These are phyloP conservation scores for Syrmaticus mikado DNA, from an alignment of 2,113 vertebrate genomes.

Conservation along the genomic window DNA sequence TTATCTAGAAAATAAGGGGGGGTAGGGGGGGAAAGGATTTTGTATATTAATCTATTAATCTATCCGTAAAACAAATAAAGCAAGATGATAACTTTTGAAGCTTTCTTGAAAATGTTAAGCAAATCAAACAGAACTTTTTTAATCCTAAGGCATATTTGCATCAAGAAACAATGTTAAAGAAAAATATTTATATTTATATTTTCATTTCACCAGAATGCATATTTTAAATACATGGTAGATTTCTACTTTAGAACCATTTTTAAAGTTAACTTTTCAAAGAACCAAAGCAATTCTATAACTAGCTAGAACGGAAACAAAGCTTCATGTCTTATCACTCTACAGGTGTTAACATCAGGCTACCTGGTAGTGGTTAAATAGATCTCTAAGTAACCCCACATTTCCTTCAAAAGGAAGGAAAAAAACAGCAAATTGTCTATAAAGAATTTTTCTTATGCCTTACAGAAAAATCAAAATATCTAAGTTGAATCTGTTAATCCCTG, in stretches of 20 bases:
- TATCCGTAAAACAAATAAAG: not conserved
- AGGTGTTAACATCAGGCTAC: not conserved
- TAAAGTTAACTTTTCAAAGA: not conserved
- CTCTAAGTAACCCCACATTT: rapidly evolving
- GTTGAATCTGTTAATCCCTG: not conserved
- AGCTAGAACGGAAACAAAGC: not conserved
- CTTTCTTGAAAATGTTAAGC: not conserved
- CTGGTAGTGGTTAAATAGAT: not conserved
- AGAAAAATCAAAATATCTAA: not conserved
- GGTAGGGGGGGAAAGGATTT: not conserved
- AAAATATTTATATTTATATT: not conserved
- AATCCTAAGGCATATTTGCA: not conserved
- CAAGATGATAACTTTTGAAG: not conserved
- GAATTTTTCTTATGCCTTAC: not conserved
- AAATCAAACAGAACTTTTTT: not conserved
- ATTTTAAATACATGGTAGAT: not conserved
- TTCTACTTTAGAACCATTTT: not conserved
- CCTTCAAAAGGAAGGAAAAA: not conserved
- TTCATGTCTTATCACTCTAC: not conserved
- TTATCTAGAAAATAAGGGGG: not conserved
- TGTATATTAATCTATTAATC: not conserved
- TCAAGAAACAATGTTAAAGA: not conserved
- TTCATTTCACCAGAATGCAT: not conserved
- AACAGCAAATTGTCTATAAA: not conserved
- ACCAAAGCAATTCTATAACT: not conserved